These are phyloP conservation scores for Apocrypta bakeri DNA, from an alignment of 1,140 invertebrate species.

Conservation along the genomic window DNA sequence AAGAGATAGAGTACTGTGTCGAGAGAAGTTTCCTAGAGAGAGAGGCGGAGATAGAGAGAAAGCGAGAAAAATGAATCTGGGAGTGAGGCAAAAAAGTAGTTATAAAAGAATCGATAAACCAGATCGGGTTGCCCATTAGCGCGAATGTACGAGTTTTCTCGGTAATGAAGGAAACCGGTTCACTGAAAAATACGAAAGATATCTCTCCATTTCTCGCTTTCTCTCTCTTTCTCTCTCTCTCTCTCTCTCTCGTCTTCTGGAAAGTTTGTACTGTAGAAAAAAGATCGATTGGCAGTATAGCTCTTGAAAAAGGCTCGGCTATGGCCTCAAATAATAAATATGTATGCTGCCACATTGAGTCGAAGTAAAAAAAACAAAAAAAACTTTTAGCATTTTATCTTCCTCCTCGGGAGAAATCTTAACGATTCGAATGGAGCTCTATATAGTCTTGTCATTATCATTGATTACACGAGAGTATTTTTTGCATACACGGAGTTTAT, in stretches of 20 bases:
- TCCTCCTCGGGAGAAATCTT: background rate
- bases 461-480: conserved; percentile 8
- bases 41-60: background rate
- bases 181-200: conserved; percentile 41
- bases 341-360: conserved; percentile 20
- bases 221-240: background rate
- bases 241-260: background rate
- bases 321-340: conserved; percentile 41
- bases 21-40: background rate
- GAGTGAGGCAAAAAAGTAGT: conserved; percentile 32
- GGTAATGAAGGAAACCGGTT: conserved; percentile 48
- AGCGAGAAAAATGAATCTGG: conserved; percentile 31
- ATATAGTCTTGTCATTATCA: background rate
- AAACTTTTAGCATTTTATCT: conserved; percentile 34
- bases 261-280: conserved; percentile 7
- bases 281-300: conserved; percentile 31
- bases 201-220: background rate
- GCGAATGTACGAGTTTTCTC: conserved; percentile 41
- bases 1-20: background rate
- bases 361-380: background rate
- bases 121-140: conserved; percentile 49
- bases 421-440: background rate
- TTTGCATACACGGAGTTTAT: background rate
- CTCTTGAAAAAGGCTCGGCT: conserved; percentile 14
- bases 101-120: conserved; percentile 48